Percentiles rank a stretch among this genome's conserved stretches.
Evolutionary conservation across 2,888 invertebrate species (phyloP).

Genomic region (Noctuana brunneofusca): DNA sequence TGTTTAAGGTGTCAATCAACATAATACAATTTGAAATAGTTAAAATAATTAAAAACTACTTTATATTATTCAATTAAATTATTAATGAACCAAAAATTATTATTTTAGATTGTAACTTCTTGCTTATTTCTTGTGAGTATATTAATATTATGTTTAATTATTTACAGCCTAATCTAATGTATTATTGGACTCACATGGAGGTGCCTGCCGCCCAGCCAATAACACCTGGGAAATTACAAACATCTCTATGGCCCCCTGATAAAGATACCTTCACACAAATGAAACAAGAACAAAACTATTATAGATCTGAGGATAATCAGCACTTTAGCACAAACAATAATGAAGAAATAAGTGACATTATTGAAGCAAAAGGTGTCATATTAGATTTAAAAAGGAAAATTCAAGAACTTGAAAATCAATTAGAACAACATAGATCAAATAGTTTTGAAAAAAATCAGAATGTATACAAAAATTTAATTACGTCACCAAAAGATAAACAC

Average conservation of each 20-base stretch:
- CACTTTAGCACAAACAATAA: slow-evolving; percentile 63
- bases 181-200: slow-evolving; percentile 94
- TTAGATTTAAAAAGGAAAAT: slow-evolving; percentile 64
- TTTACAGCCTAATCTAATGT: slow-evolving; percentile 93
- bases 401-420: slow-evolving; percentile 66
- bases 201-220: slow-evolving; percentile 85
- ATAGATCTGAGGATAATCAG: slow-evolving; percentile 55
- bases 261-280: slow-evolving; percentile 52
- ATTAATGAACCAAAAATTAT: too few species aligned
- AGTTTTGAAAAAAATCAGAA: slow-evolving; percentile 64
- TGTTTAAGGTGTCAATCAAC: too few species aligned
- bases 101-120: too few species aligned
- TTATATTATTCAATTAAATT: too few species aligned
- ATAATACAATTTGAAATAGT: too few species aligned
- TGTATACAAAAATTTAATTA: slow-evolving; percentile 56
- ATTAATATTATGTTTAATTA: slow-evolving; percentile 5
- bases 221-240: slow-evolving; percentile 89
- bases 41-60: too few species aligned
- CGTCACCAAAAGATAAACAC: slow-evolving; percentile 46
- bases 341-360: slow-evolving; percentile 68
- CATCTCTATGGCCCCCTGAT: slow-evolving; percentile 88
- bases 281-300: slow-evolving; percentile 52
- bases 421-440: slow-evolving; percentile 67
- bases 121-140: too few species aligned
- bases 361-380: slow-evolving; percentile 68